Evolutionary conservation across 1,140 invertebrate species (phyloP).

Genomic region (Megalopta genalis): DNA sequence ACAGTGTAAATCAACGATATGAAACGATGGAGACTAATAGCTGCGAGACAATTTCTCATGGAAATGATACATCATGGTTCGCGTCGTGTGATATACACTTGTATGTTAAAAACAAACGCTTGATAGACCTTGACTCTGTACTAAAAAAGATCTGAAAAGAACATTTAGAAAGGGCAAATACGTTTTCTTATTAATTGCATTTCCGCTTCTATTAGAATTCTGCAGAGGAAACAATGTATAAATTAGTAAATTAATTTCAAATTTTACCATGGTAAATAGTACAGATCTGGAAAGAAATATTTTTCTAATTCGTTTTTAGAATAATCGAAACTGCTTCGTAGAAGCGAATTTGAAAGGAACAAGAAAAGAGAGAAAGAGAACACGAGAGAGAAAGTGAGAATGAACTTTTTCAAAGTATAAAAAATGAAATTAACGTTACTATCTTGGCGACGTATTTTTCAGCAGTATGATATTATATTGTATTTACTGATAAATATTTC

Average conservation of each 20-base stretch:
- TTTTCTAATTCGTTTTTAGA: constrained; percentile 66
- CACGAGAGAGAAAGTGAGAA: neutral
- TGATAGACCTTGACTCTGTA: constrained; percentile 61
- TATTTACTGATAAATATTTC: constrained; percentile 39
- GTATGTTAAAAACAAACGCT: constrained; percentile 60
- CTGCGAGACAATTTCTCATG: constrained; percentile 15
- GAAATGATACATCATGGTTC: constrained; percentile 19
- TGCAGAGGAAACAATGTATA: constrained; percentile 22
- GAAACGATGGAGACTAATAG: neutral
- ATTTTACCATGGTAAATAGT: constrained; percentile 58
- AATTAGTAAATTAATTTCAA: constrained; percentile 41
- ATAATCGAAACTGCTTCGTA: constrained; percentile 46
- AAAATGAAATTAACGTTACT: constrained; percentile 8
- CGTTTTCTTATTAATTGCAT: constrained; percentile 53
- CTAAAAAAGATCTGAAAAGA: constrained; percentile 49
- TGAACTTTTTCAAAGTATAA: constrained; percentile 21
- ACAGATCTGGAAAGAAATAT: constrained; percentile 59
- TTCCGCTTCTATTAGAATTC: constrained; percentile 55
- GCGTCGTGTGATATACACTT: constrained; percentile 35
- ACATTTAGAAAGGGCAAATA: constrained; percentile 37
- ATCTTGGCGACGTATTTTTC: constrained; percentile 41
- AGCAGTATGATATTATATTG: constrained; percentile 40
- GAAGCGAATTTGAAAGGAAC: constrained; percentile 34
- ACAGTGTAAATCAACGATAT: constrained; percentile 34
- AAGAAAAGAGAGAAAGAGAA: constrained; percentile 18